Base-by-base conservation (phyloP, 1,140 invertebrate genomes). In the Microplitis mediator region DNA sequence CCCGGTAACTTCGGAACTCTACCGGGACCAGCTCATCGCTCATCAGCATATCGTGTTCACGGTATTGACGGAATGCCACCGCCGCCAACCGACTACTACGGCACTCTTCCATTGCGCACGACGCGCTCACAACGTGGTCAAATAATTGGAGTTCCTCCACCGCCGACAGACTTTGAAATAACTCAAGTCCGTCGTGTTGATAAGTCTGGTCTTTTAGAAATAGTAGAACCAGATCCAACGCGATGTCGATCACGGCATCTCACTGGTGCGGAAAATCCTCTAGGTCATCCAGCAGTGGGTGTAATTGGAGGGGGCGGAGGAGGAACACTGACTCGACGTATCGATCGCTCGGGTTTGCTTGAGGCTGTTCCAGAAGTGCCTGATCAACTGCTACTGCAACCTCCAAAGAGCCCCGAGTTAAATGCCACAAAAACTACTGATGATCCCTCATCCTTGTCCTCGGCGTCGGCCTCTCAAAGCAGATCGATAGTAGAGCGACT, bases 291-390 rank as follows among this genome's bases (percentile, higher is more conserved):
- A 3, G 8, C 39, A 45, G 23, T 23, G 23, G 23, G 23, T 23
- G 23, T 23, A 23, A 23, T 23, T 1, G 23, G 23, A 23, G 23
- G 23, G 23, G 60, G 69, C 39, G 56, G 67, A 8, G 78, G 77
- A 0, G 16, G 16, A n/a, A 68, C 77, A 6, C 73, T 78, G 4
- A 77, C 81, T 1, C 63, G 83, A 16, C 75, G 82, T 3, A 63
- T 80, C 62, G 82, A 84, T 58, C 77, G 82, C 4, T 68, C 80
- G 4, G 81, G 80, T 0, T 75, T 83, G 0, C 74, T 85, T 14
- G 84, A 86, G 35, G 80, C 80, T 0, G 84, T 86, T 4, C 85
- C 83, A 0, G 85, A 87, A 67, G 67, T 83, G 0, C 80, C 81
- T 2, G 84, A 86, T 56, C 83, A 84, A 50, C 78, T 76, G 32